Conservation (phyloP, 2,888 invertebrate species). For the Agrochola circellaris region DNA sequence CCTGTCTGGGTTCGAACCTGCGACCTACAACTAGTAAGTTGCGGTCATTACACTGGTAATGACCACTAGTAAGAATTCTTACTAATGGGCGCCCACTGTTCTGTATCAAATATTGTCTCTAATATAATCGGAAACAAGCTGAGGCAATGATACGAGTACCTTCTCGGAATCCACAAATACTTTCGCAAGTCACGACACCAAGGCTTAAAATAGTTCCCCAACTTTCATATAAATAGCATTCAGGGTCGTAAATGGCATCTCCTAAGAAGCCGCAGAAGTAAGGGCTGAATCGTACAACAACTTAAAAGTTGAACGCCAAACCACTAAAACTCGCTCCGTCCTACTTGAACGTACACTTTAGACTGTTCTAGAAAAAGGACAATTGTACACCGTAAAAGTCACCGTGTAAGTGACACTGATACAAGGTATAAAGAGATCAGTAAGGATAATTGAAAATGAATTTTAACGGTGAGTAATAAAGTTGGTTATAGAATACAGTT, state of each 20-base stretch:
- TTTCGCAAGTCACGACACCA: slow-evolving; percentile 53
- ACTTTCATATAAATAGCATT: slow-evolving; percentile 68
- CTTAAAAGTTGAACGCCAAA: slow-evolving; percentile 84
- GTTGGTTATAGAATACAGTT: slow-evolving; percentile 78
- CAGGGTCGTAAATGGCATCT: slow-evolving; percentile 67
- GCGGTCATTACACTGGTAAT: too few relatives aligned
- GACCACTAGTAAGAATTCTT: too few relatives aligned
- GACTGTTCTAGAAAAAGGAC: slow-evolving; percentile 86
- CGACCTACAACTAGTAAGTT: too few relatives aligned
- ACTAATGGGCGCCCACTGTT: too few relatives aligned
- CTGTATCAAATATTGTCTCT: not conserved
- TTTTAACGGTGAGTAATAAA: slow-evolving; percentile 82
- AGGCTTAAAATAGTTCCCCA: slow-evolving; percentile 66
- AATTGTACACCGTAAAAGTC: slow-evolving; percentile 83
- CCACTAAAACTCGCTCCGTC: slow-evolving; percentile 85
- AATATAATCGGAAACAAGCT: not conserved
- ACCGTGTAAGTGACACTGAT: slow-evolving; percentile 65
- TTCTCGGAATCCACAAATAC: slow-evolving; percentile 37
- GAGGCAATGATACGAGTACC: not conserved
- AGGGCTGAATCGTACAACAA: slow-evolving; percentile 79
- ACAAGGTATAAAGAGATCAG: slow-evolving; percentile 53
- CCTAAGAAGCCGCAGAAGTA: slow-evolving; percentile 76
- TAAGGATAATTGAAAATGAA: slow-evolving; percentile 81
- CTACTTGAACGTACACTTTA: slow-evolving; percentile 85
- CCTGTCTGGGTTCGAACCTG: too few relatives aligned